A percentile compares a stretch with the other conserved stretches of the same genome.
phyloP scores from a whole-genome alignment of 2,797 vertebrate genomes.

The Microtus obscurus region DNA sequence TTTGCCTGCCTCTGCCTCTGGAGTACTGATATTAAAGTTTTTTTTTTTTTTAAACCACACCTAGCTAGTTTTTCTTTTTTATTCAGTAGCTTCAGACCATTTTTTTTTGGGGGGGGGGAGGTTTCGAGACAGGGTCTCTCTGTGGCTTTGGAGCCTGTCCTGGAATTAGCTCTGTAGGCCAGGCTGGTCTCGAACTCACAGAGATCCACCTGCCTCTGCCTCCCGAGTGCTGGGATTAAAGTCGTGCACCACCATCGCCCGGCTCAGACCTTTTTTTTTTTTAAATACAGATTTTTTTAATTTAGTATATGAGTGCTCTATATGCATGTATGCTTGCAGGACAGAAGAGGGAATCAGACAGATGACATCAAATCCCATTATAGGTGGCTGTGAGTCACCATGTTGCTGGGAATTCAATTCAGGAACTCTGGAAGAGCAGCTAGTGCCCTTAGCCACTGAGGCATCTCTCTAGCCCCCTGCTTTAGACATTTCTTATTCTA shows the following conservation, averaged over 20 bases:
- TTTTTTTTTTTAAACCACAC: too few species aligned
- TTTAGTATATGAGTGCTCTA: neutral
- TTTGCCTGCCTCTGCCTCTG: neutral
- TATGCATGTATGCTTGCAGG: neutral
- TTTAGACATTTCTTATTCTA: neutral
- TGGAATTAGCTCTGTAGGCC: too few species aligned
- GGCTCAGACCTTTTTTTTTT: too few species aligned
- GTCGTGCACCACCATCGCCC: too few species aligned
- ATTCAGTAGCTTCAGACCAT: neutral
- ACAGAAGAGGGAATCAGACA: neutral
- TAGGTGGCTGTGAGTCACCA: neutral
- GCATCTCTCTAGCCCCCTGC: neutral
- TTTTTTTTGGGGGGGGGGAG: too few species aligned
- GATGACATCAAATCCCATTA: neutral
- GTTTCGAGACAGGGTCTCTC: too few species aligned
- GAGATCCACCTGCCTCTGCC: too few species aligned
- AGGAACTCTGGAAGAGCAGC: neutral
- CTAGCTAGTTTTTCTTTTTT: neutral
- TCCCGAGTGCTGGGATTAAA: too few species aligned
- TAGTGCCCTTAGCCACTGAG: neutral
- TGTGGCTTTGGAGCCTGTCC: too few species aligned
- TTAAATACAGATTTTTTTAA: neutral
- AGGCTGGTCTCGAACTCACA: too few species aligned
- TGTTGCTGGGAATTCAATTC: neutral
- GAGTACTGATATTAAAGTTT: neutral